Evolutionary conservation across 2,113 vertebrate genomes (phyloP), one percentile per base, ranked within the genome.

Genomic region (Ageneiosus marmoratus): DNA sequence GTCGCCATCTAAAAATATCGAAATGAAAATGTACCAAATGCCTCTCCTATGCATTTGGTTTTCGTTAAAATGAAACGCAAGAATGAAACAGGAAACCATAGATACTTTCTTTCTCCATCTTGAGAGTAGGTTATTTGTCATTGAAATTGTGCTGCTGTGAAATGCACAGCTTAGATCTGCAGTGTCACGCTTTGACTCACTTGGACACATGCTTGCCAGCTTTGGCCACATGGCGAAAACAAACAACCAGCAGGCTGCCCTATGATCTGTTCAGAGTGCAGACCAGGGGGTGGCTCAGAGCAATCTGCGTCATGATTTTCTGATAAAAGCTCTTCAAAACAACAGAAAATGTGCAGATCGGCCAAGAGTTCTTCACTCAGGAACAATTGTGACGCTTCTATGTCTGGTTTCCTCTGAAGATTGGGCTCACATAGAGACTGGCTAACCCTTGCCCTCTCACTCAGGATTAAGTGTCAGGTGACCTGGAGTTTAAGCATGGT

Each of bases 151-250:
- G 34, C 29, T 53, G 29, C 77, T 18, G 22, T 74, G 75, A n/a
- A 34, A 44, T 24, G 55, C 50, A 41, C 65, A 51, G 79, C 79
- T 91, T 79, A 89, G 89, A 92, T 93, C 92, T 91, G 48, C 53
- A 0, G 80, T 24, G 87, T 92, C 89, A 92, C 80, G 88, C 84
- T 91, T 90, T 75, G 91, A 93, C 84, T 67, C 55, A 78, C 86
- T 87, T 46, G 82, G 92, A 92, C 91, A 91, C 82, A 80, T 85
- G 76, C 69, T 22, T 84, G 84, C 86, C 91, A 89, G 90, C 81
- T 88, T 87, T 87, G 85, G 87, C 90, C 89, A 89, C 83, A 85
- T 85, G 87, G 62, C 72, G 53, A 90, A 93, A 87, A 85, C 87
- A 91, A 92, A 90, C 89, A 90, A 62, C 41, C 51, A n/a, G 32